Conservation (phyloP, 2,888 invertebrate genomes). For the Dione juno region DNA sequence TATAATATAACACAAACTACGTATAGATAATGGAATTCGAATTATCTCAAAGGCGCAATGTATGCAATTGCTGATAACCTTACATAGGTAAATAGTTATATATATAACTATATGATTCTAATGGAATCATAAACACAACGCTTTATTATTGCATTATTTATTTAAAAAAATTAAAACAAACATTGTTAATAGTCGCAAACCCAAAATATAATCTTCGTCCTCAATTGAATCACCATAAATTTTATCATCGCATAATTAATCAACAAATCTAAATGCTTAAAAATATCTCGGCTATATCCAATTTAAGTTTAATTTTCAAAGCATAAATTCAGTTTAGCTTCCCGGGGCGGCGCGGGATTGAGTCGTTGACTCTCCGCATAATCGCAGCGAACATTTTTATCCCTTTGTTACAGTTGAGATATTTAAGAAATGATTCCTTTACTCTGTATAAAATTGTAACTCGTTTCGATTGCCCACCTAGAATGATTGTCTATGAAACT, state of each 20-base stretch:
- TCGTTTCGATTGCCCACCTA: constrained; percentile 65
- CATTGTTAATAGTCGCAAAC: background rate
- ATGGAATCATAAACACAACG: background rate
- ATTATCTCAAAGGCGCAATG: constrained; percentile 23
- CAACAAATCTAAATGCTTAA: constrained; percentile 71
- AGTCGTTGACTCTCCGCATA: constrained; percentile 67
- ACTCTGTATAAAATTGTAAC: constrained; percentile 69
- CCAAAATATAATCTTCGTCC: constrained; percentile 1
- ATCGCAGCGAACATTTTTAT: constrained; percentile 78
- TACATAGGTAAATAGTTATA: background rate
- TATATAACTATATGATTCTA: background rate
- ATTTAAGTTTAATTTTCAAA: constrained; percentile 81
- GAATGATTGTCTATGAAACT: constrained; percentile 58
- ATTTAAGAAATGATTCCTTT: constrained; percentile 67
- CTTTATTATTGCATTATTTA: background rate
- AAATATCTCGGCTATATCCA: constrained; percentile 75
- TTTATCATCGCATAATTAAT: constrained; percentile 64
- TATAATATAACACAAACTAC: background rate
- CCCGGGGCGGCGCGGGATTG: constrained; percentile 70
- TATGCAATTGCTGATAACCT: constrained; percentile 9
- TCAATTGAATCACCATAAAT: constrained; percentile 49
- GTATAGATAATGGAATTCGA: constrained; percentile 23
- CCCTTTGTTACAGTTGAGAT: constrained; percentile 73
- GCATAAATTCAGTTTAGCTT: constrained; percentile 81
- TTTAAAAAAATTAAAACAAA: background rate